Conservation (phyloP, 2,797 vertebrate genomes). For the Lithobates sylvaticus region DNA sequence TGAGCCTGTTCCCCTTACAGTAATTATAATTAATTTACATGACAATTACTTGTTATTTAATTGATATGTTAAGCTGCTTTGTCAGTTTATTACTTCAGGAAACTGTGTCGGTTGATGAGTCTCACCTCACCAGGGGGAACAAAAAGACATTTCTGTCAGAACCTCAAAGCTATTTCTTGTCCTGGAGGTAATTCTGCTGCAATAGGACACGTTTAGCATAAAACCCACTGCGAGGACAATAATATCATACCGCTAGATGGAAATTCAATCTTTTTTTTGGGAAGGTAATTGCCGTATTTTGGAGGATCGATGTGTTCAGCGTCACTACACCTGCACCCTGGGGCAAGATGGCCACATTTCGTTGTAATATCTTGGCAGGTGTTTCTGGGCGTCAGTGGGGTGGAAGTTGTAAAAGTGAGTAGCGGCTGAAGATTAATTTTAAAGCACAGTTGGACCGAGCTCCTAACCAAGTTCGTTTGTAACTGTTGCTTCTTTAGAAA, state of each 20-base stretch:
- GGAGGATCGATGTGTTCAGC: constrained; percentile 7
- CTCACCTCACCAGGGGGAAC: neutral
- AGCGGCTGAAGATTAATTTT: no score
- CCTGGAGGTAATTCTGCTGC: neutral
- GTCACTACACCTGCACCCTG: neutral
- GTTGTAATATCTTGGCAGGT: neutral
- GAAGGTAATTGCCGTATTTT: constrained; percentile 33
- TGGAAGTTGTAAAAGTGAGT: neutral
- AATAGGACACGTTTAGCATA: neutral
- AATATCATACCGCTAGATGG: neutral
- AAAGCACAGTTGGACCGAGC: no score
- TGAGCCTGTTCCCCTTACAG: no score
- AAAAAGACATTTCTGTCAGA: neutral
- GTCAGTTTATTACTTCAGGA: neutral
- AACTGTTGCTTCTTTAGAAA: no score
- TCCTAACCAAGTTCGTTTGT: no score
- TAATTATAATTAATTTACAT: no score
- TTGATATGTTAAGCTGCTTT: neutral
- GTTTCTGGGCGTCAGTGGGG: neutral
- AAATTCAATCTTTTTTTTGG: constrained; percentile 1
- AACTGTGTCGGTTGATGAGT: neutral
- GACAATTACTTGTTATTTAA: neutral
- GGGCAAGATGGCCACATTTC: neutral
- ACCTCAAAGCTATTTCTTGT: constrained; percentile 10
- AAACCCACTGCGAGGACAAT: neutral